Conservation (phyloP, 2,888 invertebrate genomes). For the Diabrotica balteata region DNA sequence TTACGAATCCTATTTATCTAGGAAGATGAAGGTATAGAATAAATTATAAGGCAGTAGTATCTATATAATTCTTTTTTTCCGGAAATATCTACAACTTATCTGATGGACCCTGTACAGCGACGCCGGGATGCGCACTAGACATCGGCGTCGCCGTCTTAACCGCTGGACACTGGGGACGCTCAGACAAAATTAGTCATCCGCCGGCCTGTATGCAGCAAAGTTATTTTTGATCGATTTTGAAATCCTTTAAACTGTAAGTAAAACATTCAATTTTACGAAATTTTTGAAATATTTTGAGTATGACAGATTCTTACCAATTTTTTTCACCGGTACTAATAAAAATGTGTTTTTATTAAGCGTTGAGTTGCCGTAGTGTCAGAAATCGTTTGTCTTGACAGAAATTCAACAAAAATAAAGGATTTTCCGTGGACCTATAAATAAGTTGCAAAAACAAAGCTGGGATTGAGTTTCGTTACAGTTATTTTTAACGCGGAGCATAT, state of each 20-base stretch:
- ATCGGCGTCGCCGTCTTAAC: slow-evolving; percentile 43
- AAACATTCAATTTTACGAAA: not conserved
- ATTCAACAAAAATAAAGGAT: slow-evolving; percentile 15
- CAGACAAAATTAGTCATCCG: slow-evolving; percentile 54
- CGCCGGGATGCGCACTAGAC: slow-evolving; percentile 34
- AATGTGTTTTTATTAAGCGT: not conserved
- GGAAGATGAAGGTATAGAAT: too few relatives aligned
- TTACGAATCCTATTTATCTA: too few relatives aligned
- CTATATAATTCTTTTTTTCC: not conserved
- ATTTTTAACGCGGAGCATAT: slow-evolving; percentile 34
- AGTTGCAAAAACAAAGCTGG: slow-evolving; percentile 33
- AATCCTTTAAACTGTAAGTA: slow-evolving; percentile 29
- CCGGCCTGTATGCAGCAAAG: slow-evolving; percentile 50
- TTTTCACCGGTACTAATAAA: too few relatives aligned
- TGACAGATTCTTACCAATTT: too few relatives aligned
- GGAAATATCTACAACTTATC: not conserved
- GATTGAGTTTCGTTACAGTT: slow-evolving; percentile 33
- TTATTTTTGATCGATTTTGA: slow-evolving; percentile 34
- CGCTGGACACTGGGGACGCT: slow-evolving; percentile 51
- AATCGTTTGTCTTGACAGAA: slow-evolving; percentile 3
- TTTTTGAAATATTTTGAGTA: too few relatives aligned
- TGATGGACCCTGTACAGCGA: slow-evolving; percentile 23
- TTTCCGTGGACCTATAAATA: slow-evolving; percentile 33
- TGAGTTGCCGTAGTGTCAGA: not conserved
- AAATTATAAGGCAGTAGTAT: not conserved